These are phyloP conservation scores for Acomys russatus DNA, from an alignment of 2,797 vertebrate species.

Conservation along the genomic window DNA sequence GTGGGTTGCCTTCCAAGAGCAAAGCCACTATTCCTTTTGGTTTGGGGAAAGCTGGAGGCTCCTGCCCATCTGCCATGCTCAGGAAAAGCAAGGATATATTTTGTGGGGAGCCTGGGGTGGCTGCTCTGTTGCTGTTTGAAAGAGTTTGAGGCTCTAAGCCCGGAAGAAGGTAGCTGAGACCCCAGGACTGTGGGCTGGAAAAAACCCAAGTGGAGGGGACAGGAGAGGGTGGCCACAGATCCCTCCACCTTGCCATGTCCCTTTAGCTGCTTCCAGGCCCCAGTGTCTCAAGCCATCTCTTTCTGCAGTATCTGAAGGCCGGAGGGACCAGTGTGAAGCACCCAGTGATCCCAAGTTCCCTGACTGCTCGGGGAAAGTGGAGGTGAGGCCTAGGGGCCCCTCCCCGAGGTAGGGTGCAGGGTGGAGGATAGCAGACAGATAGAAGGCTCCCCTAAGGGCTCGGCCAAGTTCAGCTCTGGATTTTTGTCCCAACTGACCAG, in stretches of 20 bases:
- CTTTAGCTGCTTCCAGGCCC: rapidly evolving
- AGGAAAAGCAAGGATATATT: rapidly evolving
- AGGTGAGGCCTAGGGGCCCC: conserved; percentile 83
- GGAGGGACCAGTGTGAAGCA: conserved; percentile 94
- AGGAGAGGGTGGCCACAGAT: too few species aligned
- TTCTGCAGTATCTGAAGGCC: conserved; percentile 91
- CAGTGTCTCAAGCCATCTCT: background rate
- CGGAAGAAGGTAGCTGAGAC: background rate
- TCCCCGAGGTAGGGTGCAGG: background rate
- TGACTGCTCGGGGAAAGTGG: conserved; percentile 96
- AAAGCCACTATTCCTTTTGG: background rate
- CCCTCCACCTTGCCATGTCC: background rate
- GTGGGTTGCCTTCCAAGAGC: background rate
- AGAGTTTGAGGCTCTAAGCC: background rate
- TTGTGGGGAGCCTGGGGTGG: background rate
- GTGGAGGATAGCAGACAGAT: background rate
- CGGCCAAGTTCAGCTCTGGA: background rate
- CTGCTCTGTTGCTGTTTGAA: background rate
- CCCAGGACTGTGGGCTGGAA: background rate
- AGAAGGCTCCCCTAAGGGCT: background rate
- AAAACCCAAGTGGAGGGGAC: background rate
- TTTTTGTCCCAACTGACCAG: background rate
- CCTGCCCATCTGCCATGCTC: background rate
- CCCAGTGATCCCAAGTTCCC: conserved; percentile 96
- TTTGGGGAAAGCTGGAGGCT: background rate